Evolutionary conservation across 1,140 invertebrate species (phyloP), one percentile per base, ranked within the genome.

Genomic region (Dinoponera quadriceps): DNA sequence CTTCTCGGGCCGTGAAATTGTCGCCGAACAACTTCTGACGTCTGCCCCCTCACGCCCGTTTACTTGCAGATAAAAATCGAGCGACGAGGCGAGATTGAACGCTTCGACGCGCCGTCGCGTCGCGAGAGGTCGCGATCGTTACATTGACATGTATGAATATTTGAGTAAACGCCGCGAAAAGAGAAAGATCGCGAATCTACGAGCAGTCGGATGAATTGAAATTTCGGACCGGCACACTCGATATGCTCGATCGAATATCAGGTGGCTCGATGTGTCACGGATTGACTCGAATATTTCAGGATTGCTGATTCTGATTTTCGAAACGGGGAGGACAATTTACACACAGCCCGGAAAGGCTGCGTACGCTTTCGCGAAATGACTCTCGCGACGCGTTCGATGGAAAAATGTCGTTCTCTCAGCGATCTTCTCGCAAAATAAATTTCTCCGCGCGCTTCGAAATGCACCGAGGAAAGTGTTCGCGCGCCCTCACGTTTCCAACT

Each of bases 21-120:
- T 69, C 54, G 2, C 51, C 51, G 51, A 80, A 69, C 33, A 78
- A 80, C 51, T 71, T 69, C 73, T 51, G 44, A 75, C 59, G n/a
- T 71, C 33, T 33, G 20, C 22, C 22, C 18, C 22, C 2, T n/a
- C n/a, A 0, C 38, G 3, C 38, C 38, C 38, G 4, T 44, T 44
- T n/a, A 62, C 14, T 44, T 7, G n/a, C n/a, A 80, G 54, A 69
- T 80, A 80, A 68, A 80, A 71, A 57, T 80, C 51, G 65, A 78
- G 49, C 49, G 16, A 38, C n/a, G 33, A 14, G 20, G 22, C 75
- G 20, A 59, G 57, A 80, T 69, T 80, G 75, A 69, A 18, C 14
- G 33, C 38, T 66, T 77, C 11, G 29, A 54, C 62, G 60, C 66
- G 60, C 44, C 29, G 14, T 25, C 29, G 14, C n/a, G n/a, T 55